phyloP scores from a whole-genome alignment of 2,888 invertebrate species.

The Platycnemis pennipes region DNA sequence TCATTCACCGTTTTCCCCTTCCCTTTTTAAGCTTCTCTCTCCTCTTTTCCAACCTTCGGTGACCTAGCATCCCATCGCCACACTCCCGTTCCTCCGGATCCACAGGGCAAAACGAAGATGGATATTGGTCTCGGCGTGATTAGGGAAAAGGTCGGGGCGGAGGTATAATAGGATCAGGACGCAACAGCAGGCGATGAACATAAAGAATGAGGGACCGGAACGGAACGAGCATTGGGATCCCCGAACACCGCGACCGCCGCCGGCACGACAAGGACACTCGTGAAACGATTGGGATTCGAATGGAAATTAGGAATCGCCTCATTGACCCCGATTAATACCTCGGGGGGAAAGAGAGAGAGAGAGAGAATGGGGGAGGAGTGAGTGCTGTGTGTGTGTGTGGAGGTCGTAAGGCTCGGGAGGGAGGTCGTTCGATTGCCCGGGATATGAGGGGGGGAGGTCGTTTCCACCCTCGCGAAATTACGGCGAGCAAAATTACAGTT shows the following conservation, averaged over 20 bases:
- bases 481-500: not conserved
- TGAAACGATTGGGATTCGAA: slow-evolving; percentile 4
- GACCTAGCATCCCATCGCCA: too few species aligned
- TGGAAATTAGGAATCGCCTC: slow-evolving; percentile 54
- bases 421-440: slow-evolving; percentile 4
- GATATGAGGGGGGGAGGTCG: not conserved
- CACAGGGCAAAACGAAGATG: too few species aligned
- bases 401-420: not conserved
- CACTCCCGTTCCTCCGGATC: too few species aligned
- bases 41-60: too few species aligned
- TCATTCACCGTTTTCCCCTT: too few species aligned
- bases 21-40: too few species aligned
- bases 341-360: not conserved
- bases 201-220: not conserved
- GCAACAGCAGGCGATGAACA: not conserved
- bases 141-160: too few species aligned
- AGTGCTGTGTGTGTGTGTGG: not conserved
- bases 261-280: not conserved
- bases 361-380: not conserved
- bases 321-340: slow-evolving; percentile 60
- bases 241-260: not conserved
- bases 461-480: not conserved
- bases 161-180: not conserved
- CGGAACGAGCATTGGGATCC: not conserved
- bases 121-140: too few species aligned